Evolutionary conservation across 2,113 vertebrate genomes (phyloP), one percentile per base, ranked within the genome.

Genomic region (Zosterops lateralis): DNA sequence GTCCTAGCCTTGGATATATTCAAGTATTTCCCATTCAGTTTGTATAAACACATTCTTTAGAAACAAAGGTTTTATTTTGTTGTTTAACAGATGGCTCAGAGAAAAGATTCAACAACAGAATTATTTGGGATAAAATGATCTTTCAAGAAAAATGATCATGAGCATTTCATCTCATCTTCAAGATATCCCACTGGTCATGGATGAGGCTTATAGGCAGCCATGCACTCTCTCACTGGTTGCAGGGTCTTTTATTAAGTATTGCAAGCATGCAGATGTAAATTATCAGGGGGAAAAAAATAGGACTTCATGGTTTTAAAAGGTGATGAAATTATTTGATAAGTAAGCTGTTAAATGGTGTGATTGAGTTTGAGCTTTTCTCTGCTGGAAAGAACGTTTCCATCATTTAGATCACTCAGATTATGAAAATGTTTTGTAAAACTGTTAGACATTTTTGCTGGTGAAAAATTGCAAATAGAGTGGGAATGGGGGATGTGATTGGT

Each of bases 181-280:
- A 14, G 60, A 19, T 61, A 74, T 28, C 40, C 21, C 66, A 68
- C 47, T 85, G 61, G 32, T 83, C 57, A 34, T 18, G 18, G 57
- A 85, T 76, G 24, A 79, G n/a, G 24, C 38, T 91, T 77, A 40
- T 31, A 48, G 0, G 0, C 44, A 89, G 40, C 53, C 56, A 19
- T 21, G 32, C 57, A 42, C 60, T 84, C 2, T 1, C 13, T 92
- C 36, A 38, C 16, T 82, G 34, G 18, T 89, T 85, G 36, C 16
- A 12, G 34, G 56, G 50, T 89, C 28, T 38, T 87, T 90, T 90
- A 85, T 85, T 75, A 45, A 89, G 18, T 72, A 85, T 72, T 90
- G 87, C 44, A 94, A 77, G 66, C 73, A 90, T 80, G 78, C 9
- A 94, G 71, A 92, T 81, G 14, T 61, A 76, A 93, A 65, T 89